Evolutionary conservation across 2,888 invertebrate species (phyloP), one percentile per base, ranked within the genome.

Genomic region (Cosmopolites sordidus): DNA sequence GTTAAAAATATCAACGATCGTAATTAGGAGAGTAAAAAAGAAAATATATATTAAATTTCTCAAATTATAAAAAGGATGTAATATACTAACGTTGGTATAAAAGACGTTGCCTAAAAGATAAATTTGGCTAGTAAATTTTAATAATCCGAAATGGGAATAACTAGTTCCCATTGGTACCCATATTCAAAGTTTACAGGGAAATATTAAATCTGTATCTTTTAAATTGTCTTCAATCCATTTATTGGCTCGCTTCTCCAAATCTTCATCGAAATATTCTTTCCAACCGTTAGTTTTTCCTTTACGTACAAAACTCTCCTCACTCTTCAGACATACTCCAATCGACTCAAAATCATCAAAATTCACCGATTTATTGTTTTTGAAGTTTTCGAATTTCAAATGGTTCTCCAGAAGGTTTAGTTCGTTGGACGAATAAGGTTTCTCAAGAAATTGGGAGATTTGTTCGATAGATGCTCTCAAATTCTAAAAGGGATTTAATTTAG

Each of bases 361-460:
- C 0, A 92, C 86, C 4, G 87, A 84, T 43, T 83, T 81, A 74
- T 94, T 94, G 11, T 82, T 79, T 60, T 86, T 85, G 75, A 96
- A 95, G 69, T 83, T 88, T 8, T 85, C 79, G 58, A 96, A 89
- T 65, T 83, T 80, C 54, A 94, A 80, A 69, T 93, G 89, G 5
- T 85, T 73, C 8, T 80, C 79, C 2, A 95, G 75, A 15, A 74
- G 72, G 0, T 74, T 67, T 0, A 89, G 68, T 67, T 90, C 79
- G 15, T 81, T 78, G 0, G 76, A 73, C 0, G 75, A 76, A 53
- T 83, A 78, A 0, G 71, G 64, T 67, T 83, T 84, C 38, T 75
- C 77, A 29, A 89, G 73, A 67, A 89, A 89, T 1, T 75, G 66
- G 0, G 81, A 77, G 0, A 89, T 78, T 57, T 79, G 79, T 16